Conservation (phyloP, 2,797 vertebrate species). For the Pipistrellus pygmaeus region DNA sequence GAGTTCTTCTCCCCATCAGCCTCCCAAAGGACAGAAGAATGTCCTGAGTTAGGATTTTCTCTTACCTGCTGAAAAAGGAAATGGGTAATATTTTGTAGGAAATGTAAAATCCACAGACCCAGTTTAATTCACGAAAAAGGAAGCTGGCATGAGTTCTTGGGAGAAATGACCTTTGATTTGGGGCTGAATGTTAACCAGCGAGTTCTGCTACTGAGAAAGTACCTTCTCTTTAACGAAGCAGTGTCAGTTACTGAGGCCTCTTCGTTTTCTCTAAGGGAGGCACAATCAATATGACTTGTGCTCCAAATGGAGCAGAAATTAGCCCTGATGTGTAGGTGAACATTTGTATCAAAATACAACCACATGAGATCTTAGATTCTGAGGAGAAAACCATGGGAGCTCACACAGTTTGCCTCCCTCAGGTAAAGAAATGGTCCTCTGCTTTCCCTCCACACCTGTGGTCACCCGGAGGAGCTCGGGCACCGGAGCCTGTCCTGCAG, state of each 20-base stretch:
- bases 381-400: constrained; percentile 9
- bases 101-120: constrained; percentile 54
- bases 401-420: constrained; percentile 31
- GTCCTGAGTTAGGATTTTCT: constrained; percentile 54
- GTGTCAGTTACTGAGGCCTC: background rate
- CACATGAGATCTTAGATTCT: constrained; percentile 40
- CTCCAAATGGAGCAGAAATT: constrained; percentile 56
- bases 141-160: constrained; percentile 37
- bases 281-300: background rate
- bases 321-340: constrained; percentile 36
- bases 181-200: constrained; percentile 53
- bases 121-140: background rate
- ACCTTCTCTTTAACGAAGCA: constrained; percentile 65
- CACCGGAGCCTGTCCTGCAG: background rate
- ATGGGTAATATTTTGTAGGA: constrained; percentile 48
- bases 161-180: constrained; percentile 51
- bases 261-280: constrained; percentile 55
- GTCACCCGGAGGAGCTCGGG: background rate
- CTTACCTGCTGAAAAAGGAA: background rate
- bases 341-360: constrained; percentile 66
- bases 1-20: background rate
- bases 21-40: constrained; percentile 20
- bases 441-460: background rate
- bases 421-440: accelerated
- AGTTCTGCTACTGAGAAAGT: constrained; percentile 57